Evolutionary conservation across 2,888 invertebrate genomes (phyloP), one percentile per base, ranked within the genome.

Genomic region (Lasioglossum figueresi): DNA sequence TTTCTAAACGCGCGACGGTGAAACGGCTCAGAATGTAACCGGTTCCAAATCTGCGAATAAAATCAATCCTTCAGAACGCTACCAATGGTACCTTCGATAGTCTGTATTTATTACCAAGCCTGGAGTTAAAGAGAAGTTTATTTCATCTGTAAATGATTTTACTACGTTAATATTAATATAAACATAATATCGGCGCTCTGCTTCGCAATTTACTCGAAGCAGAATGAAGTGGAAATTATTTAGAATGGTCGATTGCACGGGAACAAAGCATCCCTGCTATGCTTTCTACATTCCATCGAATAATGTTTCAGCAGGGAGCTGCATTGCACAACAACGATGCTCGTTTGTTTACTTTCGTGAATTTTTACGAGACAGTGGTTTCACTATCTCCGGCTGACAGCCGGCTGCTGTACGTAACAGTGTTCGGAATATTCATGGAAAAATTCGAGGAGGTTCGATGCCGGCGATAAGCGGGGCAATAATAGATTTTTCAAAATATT

Each of bases 271-370:
- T n/a, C 10, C 52, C 23, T 56, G n/a, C n/a, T 4, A 56, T 56
- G 56, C 56, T 56, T 56, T 56, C 56, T 56, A 56, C 56, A 56
- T 56, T 56, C n/a, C 56, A n/a, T 56, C n/a, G 56, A 56, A 56
- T 56, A n/a, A 56, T 12, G n/a, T n/a, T 56, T n/a, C 56, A n/a
- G 12, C n/a, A n/a, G n/a, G n/a, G 16, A 31, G 31, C 31, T 23
- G 10, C 66, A 4, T 34, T 66, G 1, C 31, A 4, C 34, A 23
- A 66, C 5, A 27, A 16, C 66, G 34, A 19, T 8, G 34, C 66
- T 34, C 34, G 34, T 34, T 34, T 66, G 34, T 66, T 66, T 66
- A 34, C 66, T 34, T 66, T 66, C 66, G 31, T 66, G 10, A 66
- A 34, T 1, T 34, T 37, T 66, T 34, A 66, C 66, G 66, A 66